Evolutionary conservation across 2,113 vertebrate genomes (phyloP), one percentile per base, ranked within the genome.

Genomic region (Hiodon alosoides): DNA sequence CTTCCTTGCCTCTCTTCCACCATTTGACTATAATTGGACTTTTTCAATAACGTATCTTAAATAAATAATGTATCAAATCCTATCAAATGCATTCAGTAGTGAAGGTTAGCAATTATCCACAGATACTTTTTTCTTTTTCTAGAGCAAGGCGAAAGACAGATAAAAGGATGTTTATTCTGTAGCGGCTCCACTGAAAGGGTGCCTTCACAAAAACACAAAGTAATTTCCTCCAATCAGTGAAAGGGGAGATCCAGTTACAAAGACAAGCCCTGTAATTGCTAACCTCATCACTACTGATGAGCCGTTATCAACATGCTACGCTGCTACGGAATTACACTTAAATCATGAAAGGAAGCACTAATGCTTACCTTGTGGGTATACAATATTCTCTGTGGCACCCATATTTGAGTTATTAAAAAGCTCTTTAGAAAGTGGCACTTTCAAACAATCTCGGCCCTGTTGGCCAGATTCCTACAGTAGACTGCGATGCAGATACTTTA

Each of bases 1-100:
- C 31, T 31, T 31, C 31, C 31, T 31, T 31, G 31, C 31, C 31
- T 31, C 31, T 31, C 31, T 31, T 31, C 31, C 31, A 31, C 10
- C 46, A 57, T 71, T 74, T 59, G 67, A 60, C 64, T 52, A 75
- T 76, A 76, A 75, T 76, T 76, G 73, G 74, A 61, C 62, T 79
- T 72, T 76, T 79, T 65, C 52, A 74, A 78, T 66, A 75, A 66
- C 77, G 75, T 68, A 78, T 71, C 31, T 75, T 58, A 62, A n/a
- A 71, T 78, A 16, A 57, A 78, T 78, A 58, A 78, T 78, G 55
- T 71, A 78, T 75, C 57, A 55, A 57, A n/a, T 75, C 68, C 77
- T 16, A 65, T 59, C 31, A 75, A 79, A 66, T 71, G 48, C 10
- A 75, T 75, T 72, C 52, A 65, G 46, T 62, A 67, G 72, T 60